A percentile compares a stretch with the other conserved stretches of the same genome.
These are phyloP conservation scores for Lamprologus ornatipinnis DNA, from an alignment of 2,113 vertebrate species.

Conservation along the genomic window DNA sequence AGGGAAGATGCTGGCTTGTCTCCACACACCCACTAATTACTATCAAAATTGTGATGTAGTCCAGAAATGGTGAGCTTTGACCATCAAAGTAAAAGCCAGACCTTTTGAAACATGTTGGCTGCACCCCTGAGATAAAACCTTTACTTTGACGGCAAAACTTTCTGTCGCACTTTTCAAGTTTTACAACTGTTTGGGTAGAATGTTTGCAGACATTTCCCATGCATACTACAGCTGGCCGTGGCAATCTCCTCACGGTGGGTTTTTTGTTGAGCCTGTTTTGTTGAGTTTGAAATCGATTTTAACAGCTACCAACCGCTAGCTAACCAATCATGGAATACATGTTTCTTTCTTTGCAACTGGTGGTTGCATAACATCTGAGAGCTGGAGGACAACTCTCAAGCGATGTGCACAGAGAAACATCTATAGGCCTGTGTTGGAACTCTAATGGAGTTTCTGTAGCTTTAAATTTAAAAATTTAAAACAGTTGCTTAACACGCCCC, in stretches of 20 bases:
- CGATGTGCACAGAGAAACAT: neutral
- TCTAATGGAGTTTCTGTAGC: neutral
- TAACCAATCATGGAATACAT: neutral
- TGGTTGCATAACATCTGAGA: neutral
- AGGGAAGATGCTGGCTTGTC: neutral
- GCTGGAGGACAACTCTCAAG: neutral
- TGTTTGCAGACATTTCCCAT: neutral
- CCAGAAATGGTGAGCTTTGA: neutral
- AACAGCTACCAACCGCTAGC: neutral
- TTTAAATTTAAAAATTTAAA: neutral
- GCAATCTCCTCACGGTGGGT: neutral
- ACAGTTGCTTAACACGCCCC: neutral
- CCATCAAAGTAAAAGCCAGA: neutral
- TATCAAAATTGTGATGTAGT: neutral
- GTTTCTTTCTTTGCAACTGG: neutral
- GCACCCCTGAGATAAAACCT: accelerated
- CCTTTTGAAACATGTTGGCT: neutral
- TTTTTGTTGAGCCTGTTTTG: neutral
- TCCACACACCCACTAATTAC: neutral
- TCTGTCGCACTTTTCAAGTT: neutral
- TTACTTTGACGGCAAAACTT: neutral
- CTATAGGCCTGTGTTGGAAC: neutral
- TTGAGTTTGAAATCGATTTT: neutral
- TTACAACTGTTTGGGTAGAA: neutral
- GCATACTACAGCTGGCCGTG: neutral